Evolutionary conservation across 1,140 invertebrate genomes (phyloP).

Genomic region (Drosophila sechellia): DNA sequence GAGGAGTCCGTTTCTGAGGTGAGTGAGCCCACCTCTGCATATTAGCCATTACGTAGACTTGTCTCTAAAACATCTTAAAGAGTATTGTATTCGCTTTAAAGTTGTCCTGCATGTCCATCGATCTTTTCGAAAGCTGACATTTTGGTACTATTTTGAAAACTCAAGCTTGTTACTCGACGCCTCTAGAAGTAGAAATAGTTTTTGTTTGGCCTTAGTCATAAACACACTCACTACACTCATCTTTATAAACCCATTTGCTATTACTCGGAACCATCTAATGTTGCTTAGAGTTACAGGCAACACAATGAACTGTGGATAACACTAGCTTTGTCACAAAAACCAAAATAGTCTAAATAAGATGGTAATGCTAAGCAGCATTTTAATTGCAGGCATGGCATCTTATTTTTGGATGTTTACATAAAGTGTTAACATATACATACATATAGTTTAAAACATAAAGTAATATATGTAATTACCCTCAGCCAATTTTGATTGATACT

Average conservation of each 20-base stretch:
- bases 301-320: neutral
- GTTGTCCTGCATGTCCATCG: neutral
- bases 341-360: neutral
- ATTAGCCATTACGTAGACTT: neutral
- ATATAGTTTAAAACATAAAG: too few relatives aligned
- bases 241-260: neutral
- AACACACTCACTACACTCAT: neutral
- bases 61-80: neutral
- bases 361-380: too few relatives aligned
- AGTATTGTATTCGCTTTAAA: neutral
- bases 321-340: neutral
- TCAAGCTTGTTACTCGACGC: neutral
- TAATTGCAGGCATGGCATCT: too few relatives aligned
- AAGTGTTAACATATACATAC: too few relatives aligned
- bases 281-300: too few relatives aligned
- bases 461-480: too few relatives aligned
- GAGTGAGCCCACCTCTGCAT: conserved; percentile 70
- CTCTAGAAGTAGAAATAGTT: neutral
- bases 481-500: neutral
- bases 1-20: conserved; percentile 97
- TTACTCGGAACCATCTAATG: neutral
- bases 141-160: neutral
- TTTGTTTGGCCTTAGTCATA: neutral
- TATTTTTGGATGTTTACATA: too few relatives aligned
- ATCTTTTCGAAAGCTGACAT: neutral